A percentile compares a stretch with the other conserved stretches of the same genome.
phyloP scores from a whole-genome alignment of 2,797 vertebrate genomes.

The Helicolenus hilgendorfi region DNA sequence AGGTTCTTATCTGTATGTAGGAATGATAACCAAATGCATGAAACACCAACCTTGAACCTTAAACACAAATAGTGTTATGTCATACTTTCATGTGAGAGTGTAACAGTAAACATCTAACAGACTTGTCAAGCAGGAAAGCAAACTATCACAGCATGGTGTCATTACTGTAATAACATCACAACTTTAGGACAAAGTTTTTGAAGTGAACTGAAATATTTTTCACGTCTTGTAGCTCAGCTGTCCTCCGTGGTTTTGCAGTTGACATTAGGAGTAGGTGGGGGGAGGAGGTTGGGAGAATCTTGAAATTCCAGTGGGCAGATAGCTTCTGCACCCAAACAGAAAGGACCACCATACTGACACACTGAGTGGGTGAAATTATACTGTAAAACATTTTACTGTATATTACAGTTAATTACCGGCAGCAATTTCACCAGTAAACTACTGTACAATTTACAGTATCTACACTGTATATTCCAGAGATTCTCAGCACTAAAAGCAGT shows the following conservation, averaged over 20 bases:
- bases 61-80: not conserved
- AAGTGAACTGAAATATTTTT: not conserved
- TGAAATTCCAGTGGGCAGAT: slow-evolving; percentile 65
- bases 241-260: slow-evolving; percentile 25
- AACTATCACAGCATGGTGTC: not conserved
- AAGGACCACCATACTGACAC: not conserved
- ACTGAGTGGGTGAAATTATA: not conserved
- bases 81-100: not conserved
- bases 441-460: not conserved
- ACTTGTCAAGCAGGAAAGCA: not conserved
- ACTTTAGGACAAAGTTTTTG: not conserved
- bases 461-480: too few species aligned
- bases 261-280: slow-evolving; percentile 24
- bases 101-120: not conserved
- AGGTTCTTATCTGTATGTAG: not conserved
- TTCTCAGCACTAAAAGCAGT: not conserved
- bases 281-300: slow-evolving; percentile 47
- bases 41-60: not conserved
- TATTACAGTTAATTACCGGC: too few species aligned
- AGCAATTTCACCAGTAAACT: not conserved
- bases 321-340: slow-evolving; percentile 34
- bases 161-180: not conserved
- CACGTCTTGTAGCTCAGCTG: not conserved
- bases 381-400: too few species aligned
- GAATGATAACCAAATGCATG: not conserved